These are phyloP conservation scores for Andricus quercusramuli DNA, from an alignment of 2,888 invertebrate genomes.

Conservation along the genomic window DNA sequence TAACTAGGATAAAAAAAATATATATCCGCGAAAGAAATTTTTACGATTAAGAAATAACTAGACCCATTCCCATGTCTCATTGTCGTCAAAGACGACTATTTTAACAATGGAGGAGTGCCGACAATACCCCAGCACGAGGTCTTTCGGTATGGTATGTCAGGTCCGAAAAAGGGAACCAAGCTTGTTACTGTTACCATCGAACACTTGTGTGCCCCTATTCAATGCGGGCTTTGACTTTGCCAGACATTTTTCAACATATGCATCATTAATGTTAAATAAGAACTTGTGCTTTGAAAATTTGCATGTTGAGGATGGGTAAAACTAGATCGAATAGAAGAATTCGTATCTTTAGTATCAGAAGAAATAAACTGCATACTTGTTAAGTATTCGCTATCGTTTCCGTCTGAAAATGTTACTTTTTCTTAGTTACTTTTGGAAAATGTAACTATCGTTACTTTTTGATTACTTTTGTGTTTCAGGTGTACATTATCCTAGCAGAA, in stretches of 20 bases:
- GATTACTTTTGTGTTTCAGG: no score
- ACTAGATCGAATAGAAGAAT: no score
- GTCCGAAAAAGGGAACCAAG: slow-evolving; percentile 52
- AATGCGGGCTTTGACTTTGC: background rate
- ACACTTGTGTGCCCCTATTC: slow-evolving; percentile 1
- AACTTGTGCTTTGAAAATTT: no score
- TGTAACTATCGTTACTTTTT: no score
- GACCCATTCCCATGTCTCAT: slow-evolving; percentile 33
- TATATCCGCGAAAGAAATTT: background rate
- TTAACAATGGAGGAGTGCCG: slow-evolving; percentile 48
- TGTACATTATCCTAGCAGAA: no score
- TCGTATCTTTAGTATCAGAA: background rate
- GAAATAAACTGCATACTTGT: background rate
- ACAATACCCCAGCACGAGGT: slow-evolving; percentile 70
- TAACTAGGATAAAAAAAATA: slow-evolving; percentile 8
- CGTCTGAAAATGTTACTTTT: no score
- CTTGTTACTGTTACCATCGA: slow-evolving; percentile 56
- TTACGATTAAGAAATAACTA: slow-evolving; percentile 39
- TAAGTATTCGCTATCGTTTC: no score
- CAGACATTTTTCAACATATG: no score
- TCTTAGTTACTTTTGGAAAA: no score
- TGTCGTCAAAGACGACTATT: slow-evolving; percentile 53
- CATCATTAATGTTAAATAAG: no score
- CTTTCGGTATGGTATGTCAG: slow-evolving; percentile 46
- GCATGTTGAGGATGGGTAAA: no score